Evolutionary conservation across 2,113 vertebrate genomes (phyloP).

Genomic region (Crypturellus undulatus): DNA sequence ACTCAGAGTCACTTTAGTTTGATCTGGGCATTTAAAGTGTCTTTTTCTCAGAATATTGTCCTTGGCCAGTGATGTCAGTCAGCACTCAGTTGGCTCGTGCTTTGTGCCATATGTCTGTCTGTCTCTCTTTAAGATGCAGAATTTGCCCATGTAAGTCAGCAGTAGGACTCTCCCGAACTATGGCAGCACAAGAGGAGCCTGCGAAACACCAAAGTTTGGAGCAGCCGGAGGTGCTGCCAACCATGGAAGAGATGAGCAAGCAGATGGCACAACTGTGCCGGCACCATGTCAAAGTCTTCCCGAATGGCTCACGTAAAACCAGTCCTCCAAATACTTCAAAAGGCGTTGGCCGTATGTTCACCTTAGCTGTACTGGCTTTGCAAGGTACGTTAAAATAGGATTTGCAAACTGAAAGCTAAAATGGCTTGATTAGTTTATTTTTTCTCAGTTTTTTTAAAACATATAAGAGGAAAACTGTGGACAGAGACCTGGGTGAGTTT

Average conservation of each 20-base stretch:
- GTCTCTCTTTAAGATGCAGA: background rate
- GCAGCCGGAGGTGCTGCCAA: background rate
- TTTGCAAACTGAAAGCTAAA: background rate
- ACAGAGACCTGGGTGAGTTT: background rate
- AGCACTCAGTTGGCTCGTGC: background rate
- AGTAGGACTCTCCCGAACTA: background rate
- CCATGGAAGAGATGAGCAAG: background rate
- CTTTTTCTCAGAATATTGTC: background rate
- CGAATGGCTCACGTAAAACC: background rate
- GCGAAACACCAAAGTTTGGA: background rate
- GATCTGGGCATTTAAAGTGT: background rate
- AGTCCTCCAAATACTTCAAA: background rate
- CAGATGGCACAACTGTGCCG: background rate
- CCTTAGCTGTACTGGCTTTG: background rate
- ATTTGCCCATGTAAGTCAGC: background rate
- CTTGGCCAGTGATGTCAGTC: background rate
- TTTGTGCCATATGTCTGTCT: background rate
- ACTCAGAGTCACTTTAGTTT: background rate
- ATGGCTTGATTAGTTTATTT: background rate
- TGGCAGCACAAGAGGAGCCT: background rate
- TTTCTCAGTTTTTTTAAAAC: background rate
- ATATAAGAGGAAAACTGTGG: background rate
- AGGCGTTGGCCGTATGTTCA: background rate
- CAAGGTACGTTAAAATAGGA: background rate
- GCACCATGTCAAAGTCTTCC: background rate